Evolutionary conservation across 1,140 invertebrate species (phyloP).

Genomic region (Himalopsyche phryganea): DNA sequence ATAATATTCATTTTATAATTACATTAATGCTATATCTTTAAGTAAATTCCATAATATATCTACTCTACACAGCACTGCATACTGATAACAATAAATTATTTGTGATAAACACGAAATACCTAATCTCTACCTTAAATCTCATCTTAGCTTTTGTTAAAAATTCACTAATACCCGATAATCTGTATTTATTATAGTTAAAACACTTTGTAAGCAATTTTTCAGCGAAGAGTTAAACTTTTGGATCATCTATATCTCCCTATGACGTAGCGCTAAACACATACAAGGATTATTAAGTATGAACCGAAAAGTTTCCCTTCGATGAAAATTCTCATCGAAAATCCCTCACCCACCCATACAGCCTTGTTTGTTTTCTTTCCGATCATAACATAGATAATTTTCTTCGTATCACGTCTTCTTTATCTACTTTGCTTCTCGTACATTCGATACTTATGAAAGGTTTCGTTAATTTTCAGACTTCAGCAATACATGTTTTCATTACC

Average conservation of each 20-base stretch:
- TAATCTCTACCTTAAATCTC: too few relatives aligned
- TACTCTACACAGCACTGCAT: too few relatives aligned
- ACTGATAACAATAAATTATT: too few relatives aligned
- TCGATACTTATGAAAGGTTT: slow-evolving; percentile 1
- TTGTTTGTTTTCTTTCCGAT: slow-evolving; percentile 15
- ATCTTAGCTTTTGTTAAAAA: too few relatives aligned
- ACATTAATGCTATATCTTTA: too few relatives aligned
- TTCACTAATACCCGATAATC: too few relatives aligned
- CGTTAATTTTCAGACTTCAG: slow-evolving; percentile 5
- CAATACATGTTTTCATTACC: too few relatives aligned
- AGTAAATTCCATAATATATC: too few relatives aligned
- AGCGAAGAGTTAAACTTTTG: background rate
- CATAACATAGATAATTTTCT: slow-evolving; percentile 26
- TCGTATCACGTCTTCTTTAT: slow-evolving; percentile 18
- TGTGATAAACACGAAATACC: too few relatives aligned
- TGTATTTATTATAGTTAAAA: too few relatives aligned
- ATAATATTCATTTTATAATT: too few relatives aligned
- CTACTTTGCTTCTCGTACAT: slow-evolving; percentile 8
- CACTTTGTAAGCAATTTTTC: too few relatives aligned
- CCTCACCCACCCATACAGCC: background rate
- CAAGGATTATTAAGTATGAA: slow-evolving; percentile 28
- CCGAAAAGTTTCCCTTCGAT: slow-evolving; percentile 23
- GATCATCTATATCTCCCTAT: background rate
- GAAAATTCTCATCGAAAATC: slow-evolving; percentile 2
- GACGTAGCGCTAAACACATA: slow-evolving; percentile 13